Conservation (phyloP, 1,140 invertebrate genomes). For the Latrodectus geometricus region DNA sequence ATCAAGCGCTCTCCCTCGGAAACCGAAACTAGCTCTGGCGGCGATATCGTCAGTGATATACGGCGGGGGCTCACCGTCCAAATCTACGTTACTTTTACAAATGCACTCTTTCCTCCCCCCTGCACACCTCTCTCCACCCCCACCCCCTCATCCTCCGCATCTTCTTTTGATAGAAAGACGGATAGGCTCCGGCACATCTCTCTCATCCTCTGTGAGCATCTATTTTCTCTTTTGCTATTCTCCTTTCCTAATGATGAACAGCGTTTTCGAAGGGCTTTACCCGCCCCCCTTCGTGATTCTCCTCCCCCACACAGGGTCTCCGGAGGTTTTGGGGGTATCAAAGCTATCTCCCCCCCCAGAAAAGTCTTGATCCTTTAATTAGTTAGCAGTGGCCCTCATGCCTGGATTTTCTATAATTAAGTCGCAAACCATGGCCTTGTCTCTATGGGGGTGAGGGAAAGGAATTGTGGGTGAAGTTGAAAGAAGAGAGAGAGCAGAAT, state of each 20-base stretch:
- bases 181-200: constrained; percentile 6
- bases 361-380: constrained; percentile 58
- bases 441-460: not conserved
- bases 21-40: constrained; percentile 43
- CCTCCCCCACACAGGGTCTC: constrained; percentile 7
- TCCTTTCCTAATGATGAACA: constrained; percentile 52
- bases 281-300: constrained; percentile 22
- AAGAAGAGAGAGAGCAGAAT: constrained; percentile 7
- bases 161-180: constrained; percentile 26
- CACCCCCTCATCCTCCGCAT: not conserved
- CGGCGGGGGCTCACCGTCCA: constrained; percentile 37
- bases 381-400: constrained; percentile 49
- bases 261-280: constrained; percentile 24
- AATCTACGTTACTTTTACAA: constrained; percentile 58
- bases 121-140: not conserved
- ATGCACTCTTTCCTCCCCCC: constrained; percentile 19
- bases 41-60: constrained; percentile 51
- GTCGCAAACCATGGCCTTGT: constrained; percentile 33
- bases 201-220: constrained; percentile 8
- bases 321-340: constrained; percentile 43
- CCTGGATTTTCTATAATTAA: constrained; percentile 59
- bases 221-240: not conserved
- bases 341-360: constrained; percentile 13
- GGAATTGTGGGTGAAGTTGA: not conserved
- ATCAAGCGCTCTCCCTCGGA: not conserved